These are phyloP conservation scores for Beroe ovata DNA, from an alignment of 37 sponge, comb jelly and placozoan genomes.

Conservation along the genomic window DNA sequence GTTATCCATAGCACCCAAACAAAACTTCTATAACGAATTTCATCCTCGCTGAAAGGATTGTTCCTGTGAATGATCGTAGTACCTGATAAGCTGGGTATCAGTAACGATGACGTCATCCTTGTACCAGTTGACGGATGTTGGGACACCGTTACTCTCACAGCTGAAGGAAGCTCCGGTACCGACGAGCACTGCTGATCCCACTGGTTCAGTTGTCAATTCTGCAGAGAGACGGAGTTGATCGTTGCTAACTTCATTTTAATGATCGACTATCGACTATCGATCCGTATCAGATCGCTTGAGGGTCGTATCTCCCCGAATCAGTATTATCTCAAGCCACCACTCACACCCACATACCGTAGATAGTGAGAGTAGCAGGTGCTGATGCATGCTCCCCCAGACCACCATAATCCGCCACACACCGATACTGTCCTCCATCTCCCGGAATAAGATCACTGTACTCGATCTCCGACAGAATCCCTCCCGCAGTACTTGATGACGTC, in stretches of 20 bases:
- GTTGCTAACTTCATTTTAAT: too few relatives aligned
- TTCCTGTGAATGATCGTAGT: too few relatives aligned
- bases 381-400: slow-evolving; percentile 18
- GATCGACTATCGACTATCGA: too few relatives aligned
- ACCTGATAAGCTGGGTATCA: background rate
- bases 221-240: too few relatives aligned
- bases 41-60: too few relatives aligned
- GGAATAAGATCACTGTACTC: slow-evolving; percentile 13
- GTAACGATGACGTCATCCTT: slow-evolving; percentile 18
- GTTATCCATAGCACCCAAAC: too few relatives aligned
- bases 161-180: background rate
- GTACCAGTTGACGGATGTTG: slow-evolving; percentile 42
- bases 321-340: too few relatives aligned
- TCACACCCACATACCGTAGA: slow-evolving; percentile 21
- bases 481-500: background rate
- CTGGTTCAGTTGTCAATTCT: slow-evolving; percentile 1
- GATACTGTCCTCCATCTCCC: slow-evolving; percentile 25
- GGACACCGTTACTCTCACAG: slow-evolving; percentile 60
- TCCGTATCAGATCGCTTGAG: too few relatives aligned
- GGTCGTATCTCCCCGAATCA: too few relatives aligned
- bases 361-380: slow-evolving; percentile 5
- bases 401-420: slow-evolving; percentile 52
- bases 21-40: too few relatives aligned
- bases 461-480: background rate
- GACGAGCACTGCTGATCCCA: background rate